Evolutionary conservation across 2,888 invertebrate species (phyloP), one percentile per base, ranked within the genome.

Genomic region (Drosophila formosana): DNA sequence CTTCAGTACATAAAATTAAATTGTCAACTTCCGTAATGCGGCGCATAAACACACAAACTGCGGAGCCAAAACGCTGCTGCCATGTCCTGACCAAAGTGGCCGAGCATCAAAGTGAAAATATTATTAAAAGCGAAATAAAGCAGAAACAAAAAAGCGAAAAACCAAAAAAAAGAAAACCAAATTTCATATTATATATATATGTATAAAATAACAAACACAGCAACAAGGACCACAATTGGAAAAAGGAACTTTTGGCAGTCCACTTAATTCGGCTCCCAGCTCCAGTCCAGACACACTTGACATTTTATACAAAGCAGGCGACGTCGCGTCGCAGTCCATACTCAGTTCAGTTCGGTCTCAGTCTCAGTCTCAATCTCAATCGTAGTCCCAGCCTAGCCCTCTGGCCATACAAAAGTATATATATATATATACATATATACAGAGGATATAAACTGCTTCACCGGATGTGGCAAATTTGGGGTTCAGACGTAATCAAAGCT

Each of bases 41-140:
- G 37, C 62, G 50, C 64, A 72, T 69, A 77, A 72, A 69, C 73
- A 75, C 46, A 57, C 60, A 28, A 18, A 50, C 45, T 30, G 53
- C 37, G 53, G 52, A 52, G 53, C 56, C 25, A 60, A 26, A 51
- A 18, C 32, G 37, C 45, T 25, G 28, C 11, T 4, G n/a, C 39
- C 28, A 52, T 37, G 45, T 45, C 47, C 47, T 72, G 81, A 80
- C 88, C 86, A 67, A 71, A 88, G 71, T 86, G 81, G 75, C 68
- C 76, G 46, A 56, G 87, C 88, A 84, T 87, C 88, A 89, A 84
- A 88, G 80, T 82, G 66, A 88, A 89, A 87, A 89, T 85, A 89
- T 85, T 89, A 89, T 89, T 85, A 89, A 84, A 89, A 81, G 81
- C 66, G 60, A 67, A 82, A 77, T 67, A 83, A 80, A 80, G 71